Evolutionary conservation across 2,797 vertebrate species (phyloP).

Genomic region (Labeo calbasu): DNA sequence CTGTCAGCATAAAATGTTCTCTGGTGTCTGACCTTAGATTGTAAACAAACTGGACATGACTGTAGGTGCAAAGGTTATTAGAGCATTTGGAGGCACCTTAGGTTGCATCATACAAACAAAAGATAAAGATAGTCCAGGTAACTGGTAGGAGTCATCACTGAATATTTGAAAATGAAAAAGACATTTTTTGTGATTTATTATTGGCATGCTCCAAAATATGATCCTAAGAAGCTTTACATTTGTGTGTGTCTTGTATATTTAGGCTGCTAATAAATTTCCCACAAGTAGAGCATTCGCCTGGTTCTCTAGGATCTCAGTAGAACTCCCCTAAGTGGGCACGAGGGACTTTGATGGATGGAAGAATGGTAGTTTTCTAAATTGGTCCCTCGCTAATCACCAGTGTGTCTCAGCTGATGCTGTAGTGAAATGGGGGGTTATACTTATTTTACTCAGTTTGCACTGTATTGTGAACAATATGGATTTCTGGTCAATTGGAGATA

Average conservation of each 20-base stretch:
- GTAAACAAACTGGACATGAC: constrained; percentile 43
- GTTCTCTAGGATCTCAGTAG: constrained; percentile 56
- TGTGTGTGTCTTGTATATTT: constrained; percentile 54
- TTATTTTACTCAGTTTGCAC: constrained; percentile 44
- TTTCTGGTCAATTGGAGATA: constrained; percentile 16
- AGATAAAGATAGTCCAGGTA: background rate
- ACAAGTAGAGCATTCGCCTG: constrained; percentile 56
- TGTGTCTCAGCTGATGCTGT: constrained; percentile 58
- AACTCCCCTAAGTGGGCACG: constrained; percentile 63
- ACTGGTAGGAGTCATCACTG: background rate
- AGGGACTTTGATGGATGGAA: constrained; percentile 63
- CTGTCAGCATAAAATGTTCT: constrained; percentile 21
- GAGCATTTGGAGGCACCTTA: constrained; percentile 2
- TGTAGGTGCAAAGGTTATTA: constrained; percentile 9
- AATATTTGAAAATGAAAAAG: background rate
- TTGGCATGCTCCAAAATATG: background rate
- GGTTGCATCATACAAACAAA: constrained; percentile 13
- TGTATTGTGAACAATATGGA: constrained; percentile 11
- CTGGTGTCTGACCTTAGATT: constrained; percentile 24
- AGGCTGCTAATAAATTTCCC: constrained; percentile 49
- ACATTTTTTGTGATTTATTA: constrained; percentile 1
- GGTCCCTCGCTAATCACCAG: constrained; percentile 59
- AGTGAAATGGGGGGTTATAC: constrained; percentile 43
- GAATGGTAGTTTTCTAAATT: constrained; percentile 64
- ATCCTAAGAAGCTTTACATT: background rate